Evolutionary conservation across 1,140 invertebrate genomes (phyloP), one percentile per base, ranked within the genome.

Genomic region (Notospermus geniculatus): DNA sequence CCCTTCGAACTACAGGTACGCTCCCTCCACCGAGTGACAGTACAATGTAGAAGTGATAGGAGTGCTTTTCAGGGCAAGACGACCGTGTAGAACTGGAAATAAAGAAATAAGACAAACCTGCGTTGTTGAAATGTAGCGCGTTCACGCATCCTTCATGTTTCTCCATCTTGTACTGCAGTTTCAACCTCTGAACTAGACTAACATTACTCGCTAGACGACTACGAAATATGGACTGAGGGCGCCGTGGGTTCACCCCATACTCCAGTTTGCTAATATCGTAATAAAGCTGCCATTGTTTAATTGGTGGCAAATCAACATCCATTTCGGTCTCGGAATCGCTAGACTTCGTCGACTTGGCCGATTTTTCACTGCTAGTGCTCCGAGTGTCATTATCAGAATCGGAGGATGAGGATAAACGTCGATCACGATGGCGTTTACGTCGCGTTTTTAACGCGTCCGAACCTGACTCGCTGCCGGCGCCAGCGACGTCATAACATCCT

Each of bases 91-190:
- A 4, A 36, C 32, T 4, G 15, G 4, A 15, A 28, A 55, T 55
- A 30, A 4, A 30, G 27, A 28, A 30, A 5, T 27, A 28, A 17
- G 13, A 56, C 66, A 63, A 59, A 79, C 77, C 77, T 53, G 81
- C 71, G 54, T 86, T 85, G 82, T 94, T 94, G 79, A 97, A 97
- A 82, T 92, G 89, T 41, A 97, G 84, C 50, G 90, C 88, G 84
- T 97, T 97, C 11, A 97, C 93, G 84, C 94, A 96, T 45, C 93
- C 93, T 71, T 83, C 82, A 82, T 97, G 93, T 65, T 87, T 86
- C 32, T 89, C 86, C 71, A 97, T 82, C 75, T 88, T 88, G 67
- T 88, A 86, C 78, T 89, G 86, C 30, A 93, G 82, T 74, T 93
- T 86, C 70, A 97, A 81, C 64, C 90, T 86, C 78, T 95, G 87